These are phyloP conservation scores for Corythoichthys intestinalis DNA, from an alignment of 2,113 vertebrate species.

Conservation along the genomic window DNA sequence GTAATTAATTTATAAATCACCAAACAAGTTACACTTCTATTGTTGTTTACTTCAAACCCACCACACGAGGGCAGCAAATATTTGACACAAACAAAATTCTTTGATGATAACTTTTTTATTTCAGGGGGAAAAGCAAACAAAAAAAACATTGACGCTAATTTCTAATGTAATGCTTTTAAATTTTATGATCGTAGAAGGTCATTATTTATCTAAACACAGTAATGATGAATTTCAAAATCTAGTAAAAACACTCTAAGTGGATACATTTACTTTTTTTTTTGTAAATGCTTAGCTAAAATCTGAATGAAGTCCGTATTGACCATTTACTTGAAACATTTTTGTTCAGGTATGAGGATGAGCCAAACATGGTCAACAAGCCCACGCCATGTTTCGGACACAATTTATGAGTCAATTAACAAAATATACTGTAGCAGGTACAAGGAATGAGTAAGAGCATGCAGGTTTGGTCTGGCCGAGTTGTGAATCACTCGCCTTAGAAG, in stretches of 20 bases:
- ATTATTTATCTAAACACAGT: not conserved
- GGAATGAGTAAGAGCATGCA: conserved; percentile 45
- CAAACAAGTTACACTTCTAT: too few species aligned
- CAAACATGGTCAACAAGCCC: conserved; percentile 48
- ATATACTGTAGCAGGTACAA: conserved; percentile 45
- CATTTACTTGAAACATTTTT: conserved; percentile 24
- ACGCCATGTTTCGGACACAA: conserved; percentile 44
- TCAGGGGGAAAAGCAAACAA: too few species aligned
- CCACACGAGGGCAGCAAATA: too few species aligned
- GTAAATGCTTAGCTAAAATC: not conserved
- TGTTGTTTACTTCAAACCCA: too few species aligned
- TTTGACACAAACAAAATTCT: too few species aligned
- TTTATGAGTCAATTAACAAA: conserved; percentile 56
- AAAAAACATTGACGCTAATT: too few species aligned
- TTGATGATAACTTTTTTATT: too few species aligned
- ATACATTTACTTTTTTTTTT: not conserved
- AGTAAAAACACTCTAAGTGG: not conserved
- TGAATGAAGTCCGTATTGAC: conserved; percentile 11
- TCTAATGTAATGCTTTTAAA: too few species aligned
- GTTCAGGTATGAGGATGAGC: conserved; percentile 21
- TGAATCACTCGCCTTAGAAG: conserved; percentile 52
- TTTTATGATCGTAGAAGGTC: too few species aligned
- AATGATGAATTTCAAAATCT: not conserved
- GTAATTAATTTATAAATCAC: too few species aligned
- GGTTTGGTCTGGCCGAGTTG: conserved; percentile 17